These are phyloP conservation scores for Brenthis hecate DNA, from an alignment of 2,888 invertebrate species.

Conservation along the genomic window DNA sequence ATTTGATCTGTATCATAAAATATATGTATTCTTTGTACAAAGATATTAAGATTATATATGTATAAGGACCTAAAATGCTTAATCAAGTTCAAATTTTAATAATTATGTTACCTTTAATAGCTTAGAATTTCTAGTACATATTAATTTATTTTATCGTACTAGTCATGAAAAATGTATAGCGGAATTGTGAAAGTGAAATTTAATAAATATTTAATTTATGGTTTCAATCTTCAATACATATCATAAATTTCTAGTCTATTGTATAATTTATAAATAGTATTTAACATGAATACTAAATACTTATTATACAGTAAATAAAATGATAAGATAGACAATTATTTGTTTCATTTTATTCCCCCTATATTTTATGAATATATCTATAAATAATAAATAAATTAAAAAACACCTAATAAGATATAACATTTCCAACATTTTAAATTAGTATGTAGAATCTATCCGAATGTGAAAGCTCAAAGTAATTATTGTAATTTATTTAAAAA, in stretches of 20 bases:
- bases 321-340: constrained; percentile 7
- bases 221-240: constrained; percentile 42
- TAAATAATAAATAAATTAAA: too few relatives aligned
- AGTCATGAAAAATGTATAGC: constrained; percentile 11
- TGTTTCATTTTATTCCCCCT: not conserved
- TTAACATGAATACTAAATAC: constrained; percentile 27
- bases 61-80: constrained; percentile 1
- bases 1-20: too few relatives aligned
- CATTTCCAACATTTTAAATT: too few relatives aligned
- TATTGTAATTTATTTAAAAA: too few relatives aligned
- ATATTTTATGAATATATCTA: too few relatives aligned
- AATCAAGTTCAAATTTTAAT: not conserved
- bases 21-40: constrained; percentile 3
- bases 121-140: constrained; percentile 3
- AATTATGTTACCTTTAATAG: constrained; percentile 2
- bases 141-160: constrained; percentile 1
- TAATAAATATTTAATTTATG: constrained; percentile 14
- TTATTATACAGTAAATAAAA: constrained; percentile 22
- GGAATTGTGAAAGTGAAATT: not conserved
- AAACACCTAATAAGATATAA: too few relatives aligned
- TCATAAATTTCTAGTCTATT: constrained; percentile 38
- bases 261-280: constrained; percentile 28
- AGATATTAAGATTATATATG: not conserved
- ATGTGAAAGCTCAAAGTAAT: too few relatives aligned
- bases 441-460: too few relatives aligned